Base-by-base conservation (phyloP, 2,888 invertebrate species). In the Drosophila incognita region DNA sequence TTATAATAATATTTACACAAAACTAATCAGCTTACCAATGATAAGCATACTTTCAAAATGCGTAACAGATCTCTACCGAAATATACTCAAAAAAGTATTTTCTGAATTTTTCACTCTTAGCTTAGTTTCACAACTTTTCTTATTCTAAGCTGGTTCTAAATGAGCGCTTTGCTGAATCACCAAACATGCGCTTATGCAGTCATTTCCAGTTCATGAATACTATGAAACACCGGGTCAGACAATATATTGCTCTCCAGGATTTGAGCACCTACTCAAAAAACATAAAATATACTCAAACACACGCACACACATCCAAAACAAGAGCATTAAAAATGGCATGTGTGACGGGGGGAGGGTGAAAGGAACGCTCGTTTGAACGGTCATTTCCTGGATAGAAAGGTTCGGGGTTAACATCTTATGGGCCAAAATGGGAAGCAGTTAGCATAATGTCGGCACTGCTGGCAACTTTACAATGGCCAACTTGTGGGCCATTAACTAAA, bases 401-500 rank as follows among this genome's bases (percentile, higher is more conserved):
- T 79, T 73, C 38, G 68, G 58, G 79, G 74, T 49, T 64, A 79
- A 76, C 71, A 65, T 61, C 63, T 70, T 57, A 75, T 75, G 76
- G 70, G 62, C 56, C 64, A 74, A 76, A 79, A 78, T 81, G 87
- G 76, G 76, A 76, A 84, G 76, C 76, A 81, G 78, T 86, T 75
- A 77, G 83, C 78, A 74, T 88, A 88, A 74, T 72, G 81, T 74
- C 70, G 80, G 83, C 71, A 48, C 52, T 42, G 40, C 35, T 42
- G 46, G 31, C 60, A 60, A 62, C 69, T 84, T 83, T 89, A 86
- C 80, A 89, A 86, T 89, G 78, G 80, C 80, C 85, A 76, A 89
- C 85, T 76, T 89, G 85, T 80, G 88, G 82, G 80, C 90, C 85
- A 89, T 86, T 86, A 89, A 76, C 75, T 68, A 60, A 76, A 87